phyloP scores from a whole-genome alignment of 2,113 vertebrate species.

The Cisticola juncidis region DNA sequence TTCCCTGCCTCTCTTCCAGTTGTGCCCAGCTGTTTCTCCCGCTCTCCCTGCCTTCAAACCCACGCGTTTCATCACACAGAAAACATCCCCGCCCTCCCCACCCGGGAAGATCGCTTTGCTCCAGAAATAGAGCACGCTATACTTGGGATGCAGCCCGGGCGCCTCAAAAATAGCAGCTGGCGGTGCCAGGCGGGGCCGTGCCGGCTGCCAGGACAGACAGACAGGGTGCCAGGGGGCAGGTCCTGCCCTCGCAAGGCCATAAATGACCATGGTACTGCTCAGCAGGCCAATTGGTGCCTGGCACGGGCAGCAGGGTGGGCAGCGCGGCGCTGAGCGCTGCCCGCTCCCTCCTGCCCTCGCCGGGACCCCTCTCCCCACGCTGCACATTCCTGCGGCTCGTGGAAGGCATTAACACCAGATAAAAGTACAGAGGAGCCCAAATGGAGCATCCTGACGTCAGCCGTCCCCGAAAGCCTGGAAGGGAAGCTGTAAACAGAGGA shows the following conservation, averaged over 20 bases:
- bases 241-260: conserved; percentile 47
- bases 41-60: conserved; percentile 13
- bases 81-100: conserved; percentile 49
- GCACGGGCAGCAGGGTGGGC: neutral
- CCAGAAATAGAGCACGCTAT: conserved; percentile 68
- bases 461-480: conserved; percentile 13
- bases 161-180: conserved; percentile 72
- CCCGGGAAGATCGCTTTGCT: conserved; percentile 66
- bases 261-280: conserved; percentile 59
- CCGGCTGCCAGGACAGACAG: conserved; percentile 24
- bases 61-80: neutral
- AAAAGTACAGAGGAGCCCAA: conserved; percentile 6
- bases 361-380: neutral
- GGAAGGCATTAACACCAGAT: conserved; percentile 41
- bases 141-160: conserved; percentile 70
- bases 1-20: neutral
- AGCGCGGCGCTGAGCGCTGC: neutral
- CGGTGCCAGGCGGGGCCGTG: conserved; percentile 32
- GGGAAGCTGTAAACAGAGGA: conserved; percentile 60
- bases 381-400: neutral
- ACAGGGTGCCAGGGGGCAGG: conserved; percentile 14
- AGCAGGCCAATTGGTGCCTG: neutral
- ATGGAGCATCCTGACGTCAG: conserved; percentile 61
- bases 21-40: conserved; percentile 17
- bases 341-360: neutral